phyloP scores from a whole-genome alignment of 2,888 invertebrate species.

The Dioctria linearis region DNA sequence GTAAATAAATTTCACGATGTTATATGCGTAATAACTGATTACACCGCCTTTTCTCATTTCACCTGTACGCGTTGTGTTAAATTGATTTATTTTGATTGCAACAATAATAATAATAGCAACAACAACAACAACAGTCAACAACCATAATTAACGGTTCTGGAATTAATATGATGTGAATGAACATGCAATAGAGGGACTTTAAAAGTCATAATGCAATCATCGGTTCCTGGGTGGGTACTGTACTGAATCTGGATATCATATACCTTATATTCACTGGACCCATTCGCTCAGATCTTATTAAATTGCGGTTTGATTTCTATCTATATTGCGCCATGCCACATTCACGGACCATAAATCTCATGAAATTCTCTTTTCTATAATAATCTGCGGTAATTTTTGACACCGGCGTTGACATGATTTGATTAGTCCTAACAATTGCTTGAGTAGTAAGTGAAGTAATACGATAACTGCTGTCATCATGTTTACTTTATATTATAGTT shows the following conservation, averaged over 20 bases:
- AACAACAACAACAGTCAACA: too few species aligned
- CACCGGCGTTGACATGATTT: constrained; percentile 11
- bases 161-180: constrained; percentile 10
- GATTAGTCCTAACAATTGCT: constrained; percentile 22
- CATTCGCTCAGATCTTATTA: background rate
- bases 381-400: constrained; percentile 33
- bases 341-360: background rate
- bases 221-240: background rate
- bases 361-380: constrained; percentile 6
- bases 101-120: too few species aligned
- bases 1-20: constrained; percentile 14
- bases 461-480: background rate
- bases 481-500: too few species aligned
- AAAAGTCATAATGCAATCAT: constrained; percentile 2
- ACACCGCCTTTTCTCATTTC: constrained; percentile 26
- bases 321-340: constrained; percentile 12
- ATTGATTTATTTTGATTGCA: constrained; percentile 32
- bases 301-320: background rate
- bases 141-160: too few species aligned
- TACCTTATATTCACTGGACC: background rate
- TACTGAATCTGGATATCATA: too few species aligned
- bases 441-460: constrained; percentile 9
- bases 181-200: constrained; percentile 4
- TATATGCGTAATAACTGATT: constrained; percentile 7
- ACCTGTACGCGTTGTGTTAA: constrained; percentile 16